These are phyloP conservation scores for Tribolium freemani DNA, from an alignment of 2,888 invertebrate genomes.

Conservation along the genomic window DNA sequence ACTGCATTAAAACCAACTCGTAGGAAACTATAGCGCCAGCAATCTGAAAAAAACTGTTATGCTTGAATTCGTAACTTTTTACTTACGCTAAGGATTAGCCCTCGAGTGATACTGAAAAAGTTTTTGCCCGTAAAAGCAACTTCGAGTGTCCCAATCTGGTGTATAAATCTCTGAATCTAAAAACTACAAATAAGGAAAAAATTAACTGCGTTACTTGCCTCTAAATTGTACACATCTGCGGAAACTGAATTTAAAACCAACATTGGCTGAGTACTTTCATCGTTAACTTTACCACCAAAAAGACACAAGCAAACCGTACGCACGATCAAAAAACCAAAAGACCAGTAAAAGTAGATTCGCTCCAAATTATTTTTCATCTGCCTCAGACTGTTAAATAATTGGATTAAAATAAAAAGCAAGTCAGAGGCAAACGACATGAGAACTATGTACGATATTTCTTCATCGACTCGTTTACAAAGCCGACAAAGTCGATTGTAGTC, in stretches of 20 bases:
- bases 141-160: constrained; percentile 29
- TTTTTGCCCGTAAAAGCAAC: constrained; percentile 39
- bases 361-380: constrained; percentile 52
- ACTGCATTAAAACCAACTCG: constrained; percentile 37
- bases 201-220: constrained; percentile 66
- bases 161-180: constrained; percentile 39
- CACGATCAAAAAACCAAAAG: constrained; percentile 63
- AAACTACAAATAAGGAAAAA: not conserved
- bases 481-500: constrained; percentile 76
- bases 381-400: constrained; percentile 77
- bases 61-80: not conserved
- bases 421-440: constrained; percentile 79
- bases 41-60: constrained; percentile 15
- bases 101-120: constrained; percentile 39
- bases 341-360: constrained; percentile 58
- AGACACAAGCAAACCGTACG: constrained; percentile 59
- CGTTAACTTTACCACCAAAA: constrained; percentile 61
- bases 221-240: constrained; percentile 74
- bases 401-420: constrained; percentile 80
- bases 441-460: constrained; percentile 75
- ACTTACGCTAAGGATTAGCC: constrained; percentile 34
- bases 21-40: constrained; percentile 35
- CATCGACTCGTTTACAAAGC: constrained; percentile 74
- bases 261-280: constrained; percentile 60
- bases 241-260: constrained; percentile 75